Evolutionary conservation across 1,140 invertebrate genomes (phyloP).

Genomic region (Procambarus clarkii): DNA sequence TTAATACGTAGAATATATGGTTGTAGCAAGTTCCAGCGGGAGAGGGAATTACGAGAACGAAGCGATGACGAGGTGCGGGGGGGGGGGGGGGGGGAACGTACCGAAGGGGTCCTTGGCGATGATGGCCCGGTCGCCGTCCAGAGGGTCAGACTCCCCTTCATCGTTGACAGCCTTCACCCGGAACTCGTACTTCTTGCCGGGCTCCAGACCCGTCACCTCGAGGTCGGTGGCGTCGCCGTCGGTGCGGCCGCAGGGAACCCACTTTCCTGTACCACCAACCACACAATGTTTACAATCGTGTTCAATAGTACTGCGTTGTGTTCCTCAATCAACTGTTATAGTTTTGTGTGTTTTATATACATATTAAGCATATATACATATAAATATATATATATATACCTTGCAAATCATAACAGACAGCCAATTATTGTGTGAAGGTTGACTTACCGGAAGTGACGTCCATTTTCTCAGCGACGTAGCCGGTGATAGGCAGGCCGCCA

Average conservation of each 20-base stretch:
- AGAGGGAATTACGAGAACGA: too few species aligned
- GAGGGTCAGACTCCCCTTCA: conserved; percentile 94
- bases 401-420: too few species aligned
- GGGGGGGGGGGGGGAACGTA: conserved; percentile 74
- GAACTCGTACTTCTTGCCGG: conserved; percentile 95
- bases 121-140: conserved; percentile 87
- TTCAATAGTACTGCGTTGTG: too few species aligned
- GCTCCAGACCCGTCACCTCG: conserved; percentile 91
- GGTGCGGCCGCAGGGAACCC: conserved; percentile 79
- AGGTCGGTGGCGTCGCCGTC: conserved; percentile 91
- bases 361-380: too few species aligned
- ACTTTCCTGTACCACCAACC: conserved; percentile 66
- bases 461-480: conserved; percentile 95
- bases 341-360: too few species aligned
- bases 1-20: too few species aligned
- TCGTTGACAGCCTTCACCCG: conserved; percentile 96
- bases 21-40: too few species aligned
- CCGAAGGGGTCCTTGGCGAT: conserved; percentile 97
- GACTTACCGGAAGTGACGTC: conserved; percentile 84
- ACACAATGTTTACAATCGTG: neutral
- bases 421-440: neutral
- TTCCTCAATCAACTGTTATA: too few species aligned
- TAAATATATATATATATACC: too few species aligned
- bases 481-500: conserved; percentile 92
- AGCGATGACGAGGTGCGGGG: too few species aligned